A percentile compares a stretch with the other conserved stretches of the same genome.
These are phyloP conservation scores for Nephrocerus scutellatus DNA, from an alignment of 2,888 invertebrate genomes.

Conservation along the genomic window DNA sequence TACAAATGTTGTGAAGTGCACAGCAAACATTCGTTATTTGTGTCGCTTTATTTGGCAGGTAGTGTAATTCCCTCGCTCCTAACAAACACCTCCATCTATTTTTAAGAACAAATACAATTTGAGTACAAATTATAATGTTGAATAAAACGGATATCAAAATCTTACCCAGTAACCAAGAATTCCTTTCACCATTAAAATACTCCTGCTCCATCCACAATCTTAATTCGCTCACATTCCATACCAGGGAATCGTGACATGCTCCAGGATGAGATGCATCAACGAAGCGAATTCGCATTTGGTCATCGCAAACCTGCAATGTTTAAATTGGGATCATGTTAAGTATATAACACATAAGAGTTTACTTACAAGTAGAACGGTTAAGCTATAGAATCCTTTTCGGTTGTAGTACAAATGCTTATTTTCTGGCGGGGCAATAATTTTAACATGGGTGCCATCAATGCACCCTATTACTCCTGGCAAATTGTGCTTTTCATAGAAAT, in stretches of 20 bases:
- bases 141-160: neutral
- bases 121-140: no score
- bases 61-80: neutral
- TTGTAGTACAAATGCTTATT: conserved; percentile 1
- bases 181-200: neutral
- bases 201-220: neutral
- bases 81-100: conserved; percentile 1
- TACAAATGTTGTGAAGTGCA: neutral
- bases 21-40: neutral
- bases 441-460: conserved; percentile 1
- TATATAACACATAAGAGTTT: neutral
- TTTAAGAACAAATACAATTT: neutral
- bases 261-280: conserved; percentile 2
- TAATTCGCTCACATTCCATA: neutral
- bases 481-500: no score
- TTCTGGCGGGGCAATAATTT: neutral
- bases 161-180: neutral
- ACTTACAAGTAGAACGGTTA: neutral
- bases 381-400: neutral
- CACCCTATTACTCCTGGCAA: neutral
- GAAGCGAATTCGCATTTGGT: neutral
- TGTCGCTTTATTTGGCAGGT: neutral
- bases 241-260: neutral
- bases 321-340: neutral
- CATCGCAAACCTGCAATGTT: neutral